phyloP scores from a whole-genome alignment of 2,888 invertebrate genomes.

The Endotricha flammealis region DNA sequence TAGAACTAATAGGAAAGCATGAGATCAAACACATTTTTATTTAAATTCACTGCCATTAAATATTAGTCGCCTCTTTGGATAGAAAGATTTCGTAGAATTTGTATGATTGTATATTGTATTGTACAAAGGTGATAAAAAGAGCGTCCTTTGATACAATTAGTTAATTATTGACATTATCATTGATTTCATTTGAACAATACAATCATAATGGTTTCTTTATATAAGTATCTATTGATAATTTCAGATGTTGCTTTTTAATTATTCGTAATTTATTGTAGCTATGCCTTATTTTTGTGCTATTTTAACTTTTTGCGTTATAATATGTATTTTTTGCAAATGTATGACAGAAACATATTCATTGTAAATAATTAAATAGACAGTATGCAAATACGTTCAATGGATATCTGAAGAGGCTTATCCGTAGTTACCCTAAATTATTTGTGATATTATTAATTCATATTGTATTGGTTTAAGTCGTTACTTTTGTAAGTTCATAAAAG shows the following conservation, averaged over 20 bases:
- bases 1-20: constrained; percentile 74
- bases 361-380: too few species aligned
- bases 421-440: constrained; percentile 75
- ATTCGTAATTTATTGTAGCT: too few species aligned
- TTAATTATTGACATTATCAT: too few species aligned
- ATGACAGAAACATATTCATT: too few species aligned
- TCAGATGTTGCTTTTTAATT: too few species aligned
- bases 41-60: constrained; percentile 65
- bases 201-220: not conserved
- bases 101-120: not conserved
- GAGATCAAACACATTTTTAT: constrained; percentile 32
- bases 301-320: too few species aligned
- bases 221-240: not conserved
- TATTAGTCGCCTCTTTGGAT: constrained; percentile 68
- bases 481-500: constrained; percentile 14
- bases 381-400: constrained; percentile 21
- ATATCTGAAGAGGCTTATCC: constrained; percentile 54
- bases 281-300: too few species aligned
- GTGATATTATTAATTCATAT: constrained; percentile 66
- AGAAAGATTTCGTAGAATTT: constrained; percentile 13
- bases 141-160: too few species aligned
- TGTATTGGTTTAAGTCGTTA: constrained; percentile 35
- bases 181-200: too few species aligned
- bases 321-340: constrained; percentile 22
- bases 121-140: not conserved